Evolutionary conservation across 2,888 invertebrate species (phyloP), one percentile per base, ranked within the genome.

Genomic region (Bhutanitis thaidina): DNA sequence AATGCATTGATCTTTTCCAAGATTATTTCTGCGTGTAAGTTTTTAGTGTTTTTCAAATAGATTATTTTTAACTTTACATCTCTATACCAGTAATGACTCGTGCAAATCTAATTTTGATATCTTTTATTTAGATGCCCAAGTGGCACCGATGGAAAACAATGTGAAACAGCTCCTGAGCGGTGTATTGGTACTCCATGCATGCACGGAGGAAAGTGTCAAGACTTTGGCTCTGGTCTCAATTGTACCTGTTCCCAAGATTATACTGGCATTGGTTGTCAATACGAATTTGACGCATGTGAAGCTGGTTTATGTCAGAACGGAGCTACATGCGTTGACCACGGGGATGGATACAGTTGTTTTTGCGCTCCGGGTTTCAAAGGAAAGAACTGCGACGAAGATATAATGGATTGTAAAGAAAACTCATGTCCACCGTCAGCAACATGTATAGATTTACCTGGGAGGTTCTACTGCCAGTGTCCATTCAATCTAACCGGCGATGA

Each of bases 401-500:
- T 97, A 47, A 88, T 95, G 16, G 97, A 97, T 66, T 98, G 98
- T 78, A 95, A 96, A 75, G 96, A 97, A 56, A 96, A 97, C 69
- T 97, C 97, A 0, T 98, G 98, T 71, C 96, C 97, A 43, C 97
- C 97, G 45, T 96, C 97, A 9, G 97, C 97, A 0, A 95, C 94
- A 2, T 98, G 98, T 71, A 95, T 98, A 60, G 97, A 98, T 80
- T 88, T 97, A 40, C 96, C 96, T 37, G 95, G 96, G 62, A 93
- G 94, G 65, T 97, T 97, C 90, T 97, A 97, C 75, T 99, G 99
- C 70, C 96, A 97, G 77, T 99, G 99, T 90, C 98, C 98, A 7
- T 97, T 98, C 78, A 98, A 98, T 72, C 91, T 97, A 67, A 98
- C 98, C 15, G 99, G 99, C 44, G 97, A 97, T 72, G 97, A 97